phyloP scores from a whole-genome alignment of 2,113 vertebrate genomes.

The Osmerus eperlanus region DNA sequence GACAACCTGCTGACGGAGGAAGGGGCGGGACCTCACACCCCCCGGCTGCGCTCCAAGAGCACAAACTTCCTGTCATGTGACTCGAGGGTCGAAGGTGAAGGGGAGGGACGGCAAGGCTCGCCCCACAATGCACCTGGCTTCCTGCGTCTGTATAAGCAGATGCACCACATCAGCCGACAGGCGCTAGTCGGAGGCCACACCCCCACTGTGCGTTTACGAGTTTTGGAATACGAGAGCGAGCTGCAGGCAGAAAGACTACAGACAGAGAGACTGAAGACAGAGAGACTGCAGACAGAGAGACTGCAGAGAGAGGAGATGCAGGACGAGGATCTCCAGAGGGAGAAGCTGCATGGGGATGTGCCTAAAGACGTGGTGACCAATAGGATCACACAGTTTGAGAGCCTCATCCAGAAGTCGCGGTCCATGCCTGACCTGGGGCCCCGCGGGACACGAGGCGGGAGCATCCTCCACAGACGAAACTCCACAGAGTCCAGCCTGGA shows the following conservation, averaged over 20 bases:
- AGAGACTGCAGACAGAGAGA: slow-evolving; percentile 49
- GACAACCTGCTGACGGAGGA: slow-evolving; percentile 79
- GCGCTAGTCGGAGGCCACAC: slow-evolving; percentile 68
- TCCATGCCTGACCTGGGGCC: slow-evolving; percentile 84
- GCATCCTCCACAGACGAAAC: slow-evolving; percentile 74
- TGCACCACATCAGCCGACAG: slow-evolving; percentile 86
- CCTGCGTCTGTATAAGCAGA: slow-evolving; percentile 83
- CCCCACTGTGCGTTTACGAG: slow-evolving; percentile 74
- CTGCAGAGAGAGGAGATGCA: not conserved
- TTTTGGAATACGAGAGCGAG: slow-evolving; percentile 81
- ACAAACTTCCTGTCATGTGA: slow-evolving; percentile 75
- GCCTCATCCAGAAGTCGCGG: slow-evolving; percentile 84
- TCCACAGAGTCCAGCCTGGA: slow-evolving; percentile 83
- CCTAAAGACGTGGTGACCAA: slow-evolving; percentile 84
- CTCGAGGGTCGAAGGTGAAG: slow-evolving; percentile 59
- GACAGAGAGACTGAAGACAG: slow-evolving; percentile 38
- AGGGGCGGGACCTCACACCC: slow-evolving; percentile 54
- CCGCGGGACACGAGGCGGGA: slow-evolving; percentile 66
- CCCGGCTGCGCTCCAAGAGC: slow-evolving; percentile 76
- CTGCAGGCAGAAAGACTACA: slow-evolving; percentile 34
- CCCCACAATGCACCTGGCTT: slow-evolving; percentile 79
- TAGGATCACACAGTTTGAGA: slow-evolving; percentile 84
- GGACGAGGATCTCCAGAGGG: slow-evolving; percentile 40
- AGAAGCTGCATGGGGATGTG: slow-evolving; percentile 56
- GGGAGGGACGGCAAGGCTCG: slow-evolving; percentile 64